Conservation (phyloP, 1,140 invertebrate genomes). For the Rhizoglyphus robini region DNA sequence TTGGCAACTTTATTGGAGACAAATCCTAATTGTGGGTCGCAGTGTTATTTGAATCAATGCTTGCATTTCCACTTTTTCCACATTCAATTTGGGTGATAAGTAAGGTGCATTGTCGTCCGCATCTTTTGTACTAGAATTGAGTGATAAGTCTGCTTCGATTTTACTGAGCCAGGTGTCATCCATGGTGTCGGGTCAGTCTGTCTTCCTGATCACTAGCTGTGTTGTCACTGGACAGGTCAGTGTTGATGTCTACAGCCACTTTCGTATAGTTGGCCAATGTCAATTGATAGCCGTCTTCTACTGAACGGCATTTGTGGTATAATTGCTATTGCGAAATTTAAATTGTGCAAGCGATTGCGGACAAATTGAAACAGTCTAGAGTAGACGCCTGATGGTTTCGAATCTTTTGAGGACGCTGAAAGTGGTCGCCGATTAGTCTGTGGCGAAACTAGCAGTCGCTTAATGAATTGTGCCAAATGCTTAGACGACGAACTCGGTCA, state of each 20-base stretch:
- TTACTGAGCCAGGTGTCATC: background rate
- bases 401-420: background rate
- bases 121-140: background rate
- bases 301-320: background rate
- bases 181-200: no score
- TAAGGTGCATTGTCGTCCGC: background rate
- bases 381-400: background rate
- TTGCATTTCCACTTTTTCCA: slow-evolving; percentile 1
- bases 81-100: slow-evolving; percentile 18
- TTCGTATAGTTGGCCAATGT: no score
- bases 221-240: no score
- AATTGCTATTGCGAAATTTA: background rate
- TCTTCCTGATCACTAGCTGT: no score
- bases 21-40: background rate
- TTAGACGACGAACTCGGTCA: background rate
- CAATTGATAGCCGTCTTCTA: no score
- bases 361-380: background rate
- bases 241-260: no score
- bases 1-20: background rate
- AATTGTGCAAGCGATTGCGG: background rate
- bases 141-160: background rate
- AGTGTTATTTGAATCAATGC: background rate
- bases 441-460: background rate
- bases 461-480: background rate
- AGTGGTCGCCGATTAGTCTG: background rate